Evolutionary conservation across 2,888 invertebrate species (phyloP).

Genomic region (Eilema sororculum): DNA sequence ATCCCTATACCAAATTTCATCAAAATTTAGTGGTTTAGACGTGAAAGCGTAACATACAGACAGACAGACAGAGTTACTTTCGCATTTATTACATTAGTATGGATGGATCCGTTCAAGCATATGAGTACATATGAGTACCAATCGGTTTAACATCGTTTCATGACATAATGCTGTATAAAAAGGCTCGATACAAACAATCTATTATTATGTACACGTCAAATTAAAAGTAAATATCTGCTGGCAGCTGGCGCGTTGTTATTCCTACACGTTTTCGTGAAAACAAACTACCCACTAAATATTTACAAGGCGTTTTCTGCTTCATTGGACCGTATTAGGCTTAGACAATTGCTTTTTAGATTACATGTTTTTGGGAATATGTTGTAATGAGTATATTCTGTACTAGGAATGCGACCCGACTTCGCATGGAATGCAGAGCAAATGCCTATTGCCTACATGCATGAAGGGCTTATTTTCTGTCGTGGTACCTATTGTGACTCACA

Average conservation of each 20-base stretch:
- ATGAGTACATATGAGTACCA: neutral
- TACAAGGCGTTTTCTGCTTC: conserved; percentile 5
- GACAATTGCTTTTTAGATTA: conserved; percentile 2
- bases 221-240: conserved; percentile 12
- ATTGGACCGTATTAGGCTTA: conserved; percentile 4
- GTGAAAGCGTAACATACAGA: too few relatives aligned
- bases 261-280: neutral
- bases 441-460: neutral
- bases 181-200: conserved; percentile 4
- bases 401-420: neutral
- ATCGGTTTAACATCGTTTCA: neutral
- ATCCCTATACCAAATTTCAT: too few relatives aligned
- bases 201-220: conserved; percentile 16
- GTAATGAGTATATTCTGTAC: neutral
- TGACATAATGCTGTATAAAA: neutral
- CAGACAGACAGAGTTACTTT: too few relatives aligned
- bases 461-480: neutral
- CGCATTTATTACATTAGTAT: too few relatives aligned
- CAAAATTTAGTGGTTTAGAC: too few relatives aligned
- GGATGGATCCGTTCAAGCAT: neutral
- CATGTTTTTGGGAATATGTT: neutral
- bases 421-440: neutral
- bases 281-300: conserved; percentile 12
- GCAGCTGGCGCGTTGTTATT: neutral
- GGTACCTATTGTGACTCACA: neutral